phyloP scores from a whole-genome alignment of 2,888 invertebrate genomes.

The Coenonympha glycerion region DNA sequence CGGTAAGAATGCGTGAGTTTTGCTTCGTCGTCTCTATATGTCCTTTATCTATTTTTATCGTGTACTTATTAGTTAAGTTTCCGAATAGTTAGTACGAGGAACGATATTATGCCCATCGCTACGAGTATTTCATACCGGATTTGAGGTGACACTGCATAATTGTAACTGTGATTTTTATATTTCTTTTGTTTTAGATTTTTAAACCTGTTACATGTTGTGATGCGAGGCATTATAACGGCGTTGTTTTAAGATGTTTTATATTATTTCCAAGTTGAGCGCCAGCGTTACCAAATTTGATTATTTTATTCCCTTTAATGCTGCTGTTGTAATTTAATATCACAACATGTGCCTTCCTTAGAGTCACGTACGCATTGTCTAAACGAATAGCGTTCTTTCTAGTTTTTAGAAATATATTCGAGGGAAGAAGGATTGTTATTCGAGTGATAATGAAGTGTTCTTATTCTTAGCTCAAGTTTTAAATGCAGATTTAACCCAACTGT shows the following conservation, averaged over 20 bases:
- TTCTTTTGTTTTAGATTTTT: slow-evolving; percentile 66
- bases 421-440: slow-evolving; percentile 61
- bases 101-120: slow-evolving; percentile 49
- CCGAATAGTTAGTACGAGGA: slow-evolving; percentile 55
- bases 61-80: slow-evolving; percentile 73
- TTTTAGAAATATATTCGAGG: slow-evolving; percentile 50
- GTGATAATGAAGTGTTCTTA: slow-evolving; percentile 20
- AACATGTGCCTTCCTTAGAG: slow-evolving; percentile 58
- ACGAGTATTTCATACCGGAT: slow-evolving; percentile 66
- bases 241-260: slow-evolving; percentile 42
- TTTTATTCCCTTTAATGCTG: slow-evolving; percentile 42
- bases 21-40: slow-evolving; percentile 72
- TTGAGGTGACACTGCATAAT: slow-evolving; percentile 75
- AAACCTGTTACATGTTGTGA: slow-evolving; percentile 73
- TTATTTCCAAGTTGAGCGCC: slow-evolving; percentile 35
- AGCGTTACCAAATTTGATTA: slow-evolving; percentile 46
- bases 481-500: background rate
- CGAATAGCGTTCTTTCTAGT: slow-evolving; percentile 46
- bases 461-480: slow-evolving; percentile 2
- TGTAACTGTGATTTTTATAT: slow-evolving; percentile 75
- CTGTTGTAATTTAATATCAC: slow-evolving; percentile 49
- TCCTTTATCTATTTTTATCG: slow-evolving; percentile 56
- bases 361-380: slow-evolving; percentile 39
- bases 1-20: slow-evolving; percentile 55
- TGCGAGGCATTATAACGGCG: slow-evolving; percentile 42